These are phyloP conservation scores for Campoletis raptor DNA, from an alignment of 2,888 invertebrate species.

Conservation along the genomic window DNA sequence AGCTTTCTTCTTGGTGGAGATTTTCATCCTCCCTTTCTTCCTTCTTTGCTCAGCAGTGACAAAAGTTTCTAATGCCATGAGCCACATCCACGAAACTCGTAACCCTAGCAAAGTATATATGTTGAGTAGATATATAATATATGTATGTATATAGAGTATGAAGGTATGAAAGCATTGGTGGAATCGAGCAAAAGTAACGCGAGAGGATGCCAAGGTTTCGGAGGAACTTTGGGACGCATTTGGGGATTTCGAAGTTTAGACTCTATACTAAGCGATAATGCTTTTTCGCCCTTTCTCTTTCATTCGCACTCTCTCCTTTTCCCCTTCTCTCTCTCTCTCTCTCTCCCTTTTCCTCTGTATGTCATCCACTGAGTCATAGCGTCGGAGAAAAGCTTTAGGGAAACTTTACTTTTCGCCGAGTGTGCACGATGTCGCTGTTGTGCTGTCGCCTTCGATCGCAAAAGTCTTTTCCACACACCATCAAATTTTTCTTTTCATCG, in stretches of 20 bases:
- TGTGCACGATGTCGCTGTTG: conserved; percentile 21
- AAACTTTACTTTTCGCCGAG: conserved; percentile 67
- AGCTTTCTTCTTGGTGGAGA: conserved; percentile 30
- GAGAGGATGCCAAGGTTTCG: conserved; percentile 54
- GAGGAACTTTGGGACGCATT: conserved; percentile 66
- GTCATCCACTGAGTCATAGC: neutral
- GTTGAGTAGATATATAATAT: neutral
- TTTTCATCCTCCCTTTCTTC: conserved; percentile 37
- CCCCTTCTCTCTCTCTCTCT: conserved; percentile 39
- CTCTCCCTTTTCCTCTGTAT: conserved; percentile 24
- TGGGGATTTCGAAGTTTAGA: conserved; percentile 72
- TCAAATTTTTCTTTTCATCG: conserved; percentile 3
- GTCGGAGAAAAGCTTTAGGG: conserved; percentile 37
- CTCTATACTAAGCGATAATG: conserved; percentile 69
- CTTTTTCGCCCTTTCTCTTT: conserved; percentile 47
- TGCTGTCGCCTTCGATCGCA: conserved; percentile 38
- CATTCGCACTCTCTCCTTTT: conserved; percentile 36
- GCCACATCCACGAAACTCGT: conserved; percentile 52
- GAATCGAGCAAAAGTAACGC: conserved; percentile 49
- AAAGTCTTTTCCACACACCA: neutral
- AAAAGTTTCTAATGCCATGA: conserved; percentile 69
- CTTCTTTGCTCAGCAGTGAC: conserved; percentile 58
- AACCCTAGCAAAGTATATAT: conserved; percentile 16
- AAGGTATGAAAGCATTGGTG: conserved; percentile 37
- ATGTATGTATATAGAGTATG: neutral